Evolutionary conservation across 2,797 vertebrate species (phyloP).

Genomic region (Mustela erminea): DNA sequence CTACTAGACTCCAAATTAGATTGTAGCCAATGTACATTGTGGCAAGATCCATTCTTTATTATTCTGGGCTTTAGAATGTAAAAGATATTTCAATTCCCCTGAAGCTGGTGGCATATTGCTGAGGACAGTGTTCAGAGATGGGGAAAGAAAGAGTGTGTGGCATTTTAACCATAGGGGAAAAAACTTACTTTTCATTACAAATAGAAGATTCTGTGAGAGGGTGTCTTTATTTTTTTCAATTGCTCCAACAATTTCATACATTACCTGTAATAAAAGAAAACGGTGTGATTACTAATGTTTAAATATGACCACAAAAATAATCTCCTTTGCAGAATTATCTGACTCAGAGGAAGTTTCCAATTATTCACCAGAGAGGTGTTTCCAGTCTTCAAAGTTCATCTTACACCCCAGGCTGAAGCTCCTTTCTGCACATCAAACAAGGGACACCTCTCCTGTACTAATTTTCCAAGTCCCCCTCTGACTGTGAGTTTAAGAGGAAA

Average conservation of each 20-base stretch:
- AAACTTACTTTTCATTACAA: slow-evolving; percentile 97
- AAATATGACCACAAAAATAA: slow-evolving; percentile 60
- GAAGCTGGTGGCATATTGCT: slow-evolving; percentile 24
- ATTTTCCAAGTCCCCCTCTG: neutral
- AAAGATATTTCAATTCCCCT: slow-evolving; percentile 38
- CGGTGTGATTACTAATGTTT: slow-evolving; percentile 80
- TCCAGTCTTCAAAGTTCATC: neutral
- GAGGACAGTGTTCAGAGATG: slow-evolving; percentile 57
- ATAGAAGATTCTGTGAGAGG: slow-evolving; percentile 95
- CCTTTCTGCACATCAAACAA: neutral
- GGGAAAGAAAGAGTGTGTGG: slow-evolving; percentile 17
- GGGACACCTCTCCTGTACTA: neutral
- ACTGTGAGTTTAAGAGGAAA: neutral
- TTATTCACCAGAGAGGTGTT: neutral
- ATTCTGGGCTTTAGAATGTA: slow-evolving; percentile 58
- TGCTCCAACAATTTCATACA: slow-evolving; percentile 95
- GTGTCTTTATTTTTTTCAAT: slow-evolving; percentile 96
- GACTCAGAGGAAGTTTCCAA: neutral
- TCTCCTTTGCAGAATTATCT: slow-evolving; percentile 76
- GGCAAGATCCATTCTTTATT: neutral
- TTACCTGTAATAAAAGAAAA: slow-evolving; percentile 90
- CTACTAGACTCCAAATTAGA: slow-evolving; percentile 67
- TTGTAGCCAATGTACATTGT: neutral
- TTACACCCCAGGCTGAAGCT: neutral
- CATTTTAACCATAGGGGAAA: slow-evolving; percentile 56